These are phyloP conservation scores for Hydrozoanthus tunicans DNA, from an alignment of 64 coral and sea anemone genomes.

Conservation along the genomic window DNA sequence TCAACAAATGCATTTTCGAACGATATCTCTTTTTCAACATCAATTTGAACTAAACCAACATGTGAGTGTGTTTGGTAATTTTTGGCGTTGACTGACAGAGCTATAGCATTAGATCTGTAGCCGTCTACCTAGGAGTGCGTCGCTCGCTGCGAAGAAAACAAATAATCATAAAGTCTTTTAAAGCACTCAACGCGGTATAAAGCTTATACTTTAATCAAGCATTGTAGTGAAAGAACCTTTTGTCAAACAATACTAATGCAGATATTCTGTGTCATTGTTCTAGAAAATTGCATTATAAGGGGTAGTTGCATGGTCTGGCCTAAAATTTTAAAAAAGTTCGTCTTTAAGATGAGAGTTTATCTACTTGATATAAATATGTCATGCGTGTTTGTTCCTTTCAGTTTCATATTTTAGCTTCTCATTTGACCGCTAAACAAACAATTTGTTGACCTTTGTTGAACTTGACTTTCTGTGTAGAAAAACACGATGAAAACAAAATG, in stretches of 20 bases:
- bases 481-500: constrained; percentile 17
- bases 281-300: too few relatives aligned
- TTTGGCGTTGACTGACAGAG: constrained; percentile 47
- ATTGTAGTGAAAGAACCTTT: constrained; percentile 45
- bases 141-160: constrained; percentile 2
- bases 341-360: too few relatives aligned
- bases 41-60: neutral
- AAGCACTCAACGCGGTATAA: neutral
- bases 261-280: neutral
- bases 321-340: too few relatives aligned
- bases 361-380: too few relatives aligned
- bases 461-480: constrained; percentile 24
- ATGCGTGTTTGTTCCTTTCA: too few relatives aligned
- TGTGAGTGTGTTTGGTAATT: constrained; percentile 21
- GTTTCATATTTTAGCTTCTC: neutral
- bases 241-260: neutral
- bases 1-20: constrained; percentile 52
- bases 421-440: neutral
- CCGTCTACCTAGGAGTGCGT: neutral
- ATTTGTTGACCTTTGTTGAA: constrained; percentile 37
- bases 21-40: constrained; percentile 40
- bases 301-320: too few relatives aligned
- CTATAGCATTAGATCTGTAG: neutral
- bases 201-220: constrained; percentile 12
- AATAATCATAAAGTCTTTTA: neutral